phyloP scores from a whole-genome alignment of 2,797 vertebrate species.

The Eutrigla gurnardus region DNA sequence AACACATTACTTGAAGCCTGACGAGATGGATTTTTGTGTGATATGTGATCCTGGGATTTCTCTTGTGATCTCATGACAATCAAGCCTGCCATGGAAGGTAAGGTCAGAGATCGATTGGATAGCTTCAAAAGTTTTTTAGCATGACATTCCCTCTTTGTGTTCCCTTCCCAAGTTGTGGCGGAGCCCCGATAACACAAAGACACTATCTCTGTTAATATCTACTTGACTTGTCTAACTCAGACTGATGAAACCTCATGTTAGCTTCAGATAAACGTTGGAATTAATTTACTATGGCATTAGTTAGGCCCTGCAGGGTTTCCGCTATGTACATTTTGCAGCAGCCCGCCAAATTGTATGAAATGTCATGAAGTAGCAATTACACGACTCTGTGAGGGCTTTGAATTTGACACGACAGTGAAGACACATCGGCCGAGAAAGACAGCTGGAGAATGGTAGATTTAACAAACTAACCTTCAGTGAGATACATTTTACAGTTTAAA shows the following conservation, averaged over 20 bases:
- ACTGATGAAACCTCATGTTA: neutral
- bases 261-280: constrained; percentile 6
- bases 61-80: neutral
- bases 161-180: neutral
- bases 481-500: no score
- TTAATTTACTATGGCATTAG: neutral
- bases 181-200: neutral
- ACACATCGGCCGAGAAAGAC: no score
- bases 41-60: neutral
- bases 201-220: neutral
- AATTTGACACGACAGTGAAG: no score
- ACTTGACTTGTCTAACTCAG: neutral
- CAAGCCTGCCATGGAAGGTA: no score
- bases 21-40: neutral
- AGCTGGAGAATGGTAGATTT: no score
- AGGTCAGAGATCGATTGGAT: no score
- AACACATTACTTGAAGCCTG: neutral
- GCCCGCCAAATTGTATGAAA: no score
- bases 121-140: neutral
- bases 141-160: neutral
- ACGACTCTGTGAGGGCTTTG: no score
- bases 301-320: no score
- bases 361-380: no score
- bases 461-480: no score
- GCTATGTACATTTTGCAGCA: no score